Evolutionary conservation across 1,140 invertebrate species (phyloP).

Genomic region (Tetraneura akinire): DNA sequence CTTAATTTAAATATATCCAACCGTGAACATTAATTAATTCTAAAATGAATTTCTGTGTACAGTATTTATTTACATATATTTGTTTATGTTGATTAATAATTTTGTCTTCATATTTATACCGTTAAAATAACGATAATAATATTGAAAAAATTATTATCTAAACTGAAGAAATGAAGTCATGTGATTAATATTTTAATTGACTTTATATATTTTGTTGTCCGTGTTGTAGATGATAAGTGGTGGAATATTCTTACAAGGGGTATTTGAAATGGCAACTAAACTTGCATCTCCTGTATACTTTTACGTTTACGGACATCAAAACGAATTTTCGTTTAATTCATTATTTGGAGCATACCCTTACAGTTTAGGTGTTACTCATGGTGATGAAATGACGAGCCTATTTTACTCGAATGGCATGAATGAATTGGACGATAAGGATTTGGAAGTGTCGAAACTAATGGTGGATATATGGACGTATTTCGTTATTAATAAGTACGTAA

Average conservation of each 20-base stretch:
- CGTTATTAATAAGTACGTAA: conserved; percentile 46
- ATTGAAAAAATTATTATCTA: too few species aligned
- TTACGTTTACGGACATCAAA: conserved; percentile 8
- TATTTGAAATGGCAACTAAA: neutral
- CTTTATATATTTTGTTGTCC: neutral
- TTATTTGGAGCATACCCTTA: neutral
- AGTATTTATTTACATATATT: too few species aligned
- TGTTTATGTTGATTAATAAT: too few species aligned
- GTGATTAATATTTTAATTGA: too few species aligned
- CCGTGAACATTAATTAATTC: too few species aligned
- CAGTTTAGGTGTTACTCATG: conserved; percentile 49
- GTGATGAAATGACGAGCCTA: conserved; percentile 53
- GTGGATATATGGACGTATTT: conserved; percentile 51
- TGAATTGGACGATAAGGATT: conserved; percentile 8
- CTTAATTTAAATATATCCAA: neutral
- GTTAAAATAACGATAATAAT: too few species aligned
- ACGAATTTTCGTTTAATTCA: neutral
- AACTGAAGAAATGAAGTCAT: too few species aligned
- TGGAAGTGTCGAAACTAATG: conserved; percentile 47
- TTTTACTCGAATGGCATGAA: neutral
- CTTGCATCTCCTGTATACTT: neutral
- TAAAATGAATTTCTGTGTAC: too few species aligned
- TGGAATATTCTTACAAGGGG: neutral
- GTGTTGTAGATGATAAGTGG: neutral
- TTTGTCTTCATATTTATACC: too few species aligned